These are phyloP conservation scores for Holothuria scabra DNA, from an alignment of 53 echinoderm and acorn worm genomes.

Conservation along the genomic window DNA sequence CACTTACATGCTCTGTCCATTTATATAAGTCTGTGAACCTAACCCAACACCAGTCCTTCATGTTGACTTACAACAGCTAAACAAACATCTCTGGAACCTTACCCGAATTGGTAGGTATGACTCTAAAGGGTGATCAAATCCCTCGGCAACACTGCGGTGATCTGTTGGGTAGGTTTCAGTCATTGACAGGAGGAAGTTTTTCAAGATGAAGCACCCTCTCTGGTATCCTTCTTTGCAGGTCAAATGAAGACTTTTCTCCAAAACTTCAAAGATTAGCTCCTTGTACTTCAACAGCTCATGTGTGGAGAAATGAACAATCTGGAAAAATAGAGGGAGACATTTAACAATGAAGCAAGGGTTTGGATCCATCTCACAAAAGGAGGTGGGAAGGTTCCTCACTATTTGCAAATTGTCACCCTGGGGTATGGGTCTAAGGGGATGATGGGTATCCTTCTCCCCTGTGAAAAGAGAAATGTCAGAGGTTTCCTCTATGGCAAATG, in stretches of 20 bases:
- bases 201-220: constrained; percentile 71
- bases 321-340: neutral
- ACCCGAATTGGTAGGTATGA: constrained; percentile 96
- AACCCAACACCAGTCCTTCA: too few relatives aligned
- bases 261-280: constrained; percentile 66
- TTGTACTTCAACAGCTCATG: constrained; percentile 76
- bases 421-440: too few relatives aligned
- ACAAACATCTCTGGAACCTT: neutral
- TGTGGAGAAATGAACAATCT: constrained; percentile 82
- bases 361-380: too few relatives aligned
- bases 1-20: too few relatives aligned
- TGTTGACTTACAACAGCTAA: too few relatives aligned
- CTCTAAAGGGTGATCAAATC: constrained; percentile 80
- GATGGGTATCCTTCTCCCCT: too few relatives aligned
- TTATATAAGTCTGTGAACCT: too few relatives aligned
- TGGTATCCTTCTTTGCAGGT: constrained; percentile 91
- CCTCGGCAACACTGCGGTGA: constrained; percentile 82
- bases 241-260: constrained; percentile 83
- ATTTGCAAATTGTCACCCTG: too few relatives aligned
- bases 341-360: neutral
- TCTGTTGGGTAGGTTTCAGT: constrained; percentile 77
- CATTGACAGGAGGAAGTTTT: constrained; percentile 69
- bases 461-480: too few relatives aligned
- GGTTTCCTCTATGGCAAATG: too few relatives aligned
- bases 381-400: too few relatives aligned